Evolutionary conservation across 2,113 vertebrate species (phyloP).

Genomic region (Campylorhamphus procurvoides): DNA sequence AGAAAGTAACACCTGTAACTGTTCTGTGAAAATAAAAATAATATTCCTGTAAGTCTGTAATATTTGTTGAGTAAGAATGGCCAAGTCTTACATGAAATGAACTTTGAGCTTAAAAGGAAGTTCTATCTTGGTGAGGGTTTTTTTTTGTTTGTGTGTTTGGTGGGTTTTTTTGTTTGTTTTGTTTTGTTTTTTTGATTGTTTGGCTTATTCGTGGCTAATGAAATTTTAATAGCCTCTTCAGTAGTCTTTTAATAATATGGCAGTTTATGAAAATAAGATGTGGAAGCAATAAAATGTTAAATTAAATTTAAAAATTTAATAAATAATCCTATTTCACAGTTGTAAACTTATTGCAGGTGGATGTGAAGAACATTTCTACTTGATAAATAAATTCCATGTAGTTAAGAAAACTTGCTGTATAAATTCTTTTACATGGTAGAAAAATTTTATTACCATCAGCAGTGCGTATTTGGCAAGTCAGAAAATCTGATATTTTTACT

Average conservation of each 20-base stretch:
- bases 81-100: background rate
- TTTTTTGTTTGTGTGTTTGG: background rate
- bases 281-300: background rate
- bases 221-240: background rate
- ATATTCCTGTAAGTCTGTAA: background rate
- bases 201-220: background rate
- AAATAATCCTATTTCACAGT: background rate
- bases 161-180: background rate
- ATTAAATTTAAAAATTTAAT: background rate
- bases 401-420: background rate
- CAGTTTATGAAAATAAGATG: background rate
- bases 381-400: background rate
- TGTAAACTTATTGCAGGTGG: background rate
- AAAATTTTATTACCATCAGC: background rate
- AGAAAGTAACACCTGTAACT: background rate
- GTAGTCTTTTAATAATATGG: background rate
- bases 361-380: background rate
- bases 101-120: background rate
- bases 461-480: background rate
- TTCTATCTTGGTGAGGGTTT: background rate
- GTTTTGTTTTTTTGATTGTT: background rate
- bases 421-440: background rate
- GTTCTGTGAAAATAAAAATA: background rate
- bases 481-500: background rate
- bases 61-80: background rate